Evolutionary conservation across 64 coral and sea anemone genomes (phyloP), one percentile per base, ranked within the genome.

Genomic region (Montipora foliosa): DNA sequence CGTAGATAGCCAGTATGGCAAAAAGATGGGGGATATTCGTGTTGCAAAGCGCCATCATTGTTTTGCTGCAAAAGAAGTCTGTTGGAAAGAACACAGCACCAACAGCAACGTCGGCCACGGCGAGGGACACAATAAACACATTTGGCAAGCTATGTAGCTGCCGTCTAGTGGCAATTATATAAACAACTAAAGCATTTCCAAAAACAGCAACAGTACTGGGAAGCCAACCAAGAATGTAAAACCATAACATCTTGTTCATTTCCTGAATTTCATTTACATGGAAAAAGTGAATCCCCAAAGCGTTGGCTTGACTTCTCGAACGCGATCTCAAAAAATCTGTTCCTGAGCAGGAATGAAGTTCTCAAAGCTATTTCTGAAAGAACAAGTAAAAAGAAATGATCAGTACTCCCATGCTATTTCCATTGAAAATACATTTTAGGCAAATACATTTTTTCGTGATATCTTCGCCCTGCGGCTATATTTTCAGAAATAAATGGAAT

Each of bases 191-290:
- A 79, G 17, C 5, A 8, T 79, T 79, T 79, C 77, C 77, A 79
- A 79, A 14, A 8, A 79, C 49, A 50, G 77, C 77, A 0, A 79
- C 3, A 79, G 5, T 44, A 47, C 14, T 79, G 5, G 77, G 48
- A 52, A 79, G 19, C 77, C 77, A 79, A 50, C 46, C 48, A 20
- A 79, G 3, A 50, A 79, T 79, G 47, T 53, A 79, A 79, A 79
- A 79, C 77, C 77, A 79, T 2, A 14, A 52, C 15, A 49, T 79
- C 15, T 19, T 50, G 1, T 51, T 64, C 8, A 64, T 12, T 64
- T 64, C 61, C 13, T 12, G 14, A 64, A 64, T 64, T 64, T 64
- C 61, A 64, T 14, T 5, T 55, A 37, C 37, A 37, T 37, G 37
- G 1, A 37, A 37, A 37, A 37, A 37, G 37, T 37, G 37, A 37